Evolutionary conservation across 35 echinoderm and acorn worm species (phyloP), one percentile per base, ranked within the genome.

Genomic region (Holothuria glaberrima): DNA sequence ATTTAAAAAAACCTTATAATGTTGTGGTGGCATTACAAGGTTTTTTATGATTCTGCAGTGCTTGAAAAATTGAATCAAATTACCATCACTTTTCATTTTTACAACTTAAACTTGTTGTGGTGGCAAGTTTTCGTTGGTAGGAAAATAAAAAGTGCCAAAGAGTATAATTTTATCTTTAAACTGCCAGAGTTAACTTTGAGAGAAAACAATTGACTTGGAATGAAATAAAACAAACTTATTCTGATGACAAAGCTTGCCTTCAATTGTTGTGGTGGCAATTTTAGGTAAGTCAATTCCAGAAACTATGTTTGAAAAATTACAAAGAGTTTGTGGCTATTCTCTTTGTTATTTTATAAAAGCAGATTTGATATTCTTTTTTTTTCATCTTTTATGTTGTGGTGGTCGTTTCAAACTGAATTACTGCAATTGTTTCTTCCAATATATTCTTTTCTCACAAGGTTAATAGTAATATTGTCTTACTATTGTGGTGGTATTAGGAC

Each of bases 191-290:
- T 45, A 63, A 84, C 30, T 61, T 84, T 60, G 80, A 19, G 79
- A 84, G 80, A 84, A 30, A 48, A 17, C 22, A 38, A 48, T 22
- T 35, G 32, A 84, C 30, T 59, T 9, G 26, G 30, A 57, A 16
- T 21, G 16, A 63, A 84, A 59, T 32, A 3, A 25, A 3, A 84
- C 54, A 84, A 63, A 84, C 28, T 58, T 58, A 30, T 61, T 21
- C 80, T 63, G 80, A 84, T 36, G 80, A 84, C 33, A 41, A 48
- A 84, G 34, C 80, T 84, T 13, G 9, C 33, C 46, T 32, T 33
- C 20, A 84, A 61, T 84, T 84, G 80, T 61, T 84, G 80, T 84
- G 80, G 80, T 84, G 80, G 80, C 80, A 84, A 84, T 84, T 84
- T 84, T 84, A 36, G 30, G 56, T 59, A 1, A 84, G 80, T 63